A percentile compares a stretch with the other conserved stretches of the same genome.
phyloP scores from a whole-genome alignment of 2,888 invertebrate species.

The Pachycephus smyrnensis region DNA sequence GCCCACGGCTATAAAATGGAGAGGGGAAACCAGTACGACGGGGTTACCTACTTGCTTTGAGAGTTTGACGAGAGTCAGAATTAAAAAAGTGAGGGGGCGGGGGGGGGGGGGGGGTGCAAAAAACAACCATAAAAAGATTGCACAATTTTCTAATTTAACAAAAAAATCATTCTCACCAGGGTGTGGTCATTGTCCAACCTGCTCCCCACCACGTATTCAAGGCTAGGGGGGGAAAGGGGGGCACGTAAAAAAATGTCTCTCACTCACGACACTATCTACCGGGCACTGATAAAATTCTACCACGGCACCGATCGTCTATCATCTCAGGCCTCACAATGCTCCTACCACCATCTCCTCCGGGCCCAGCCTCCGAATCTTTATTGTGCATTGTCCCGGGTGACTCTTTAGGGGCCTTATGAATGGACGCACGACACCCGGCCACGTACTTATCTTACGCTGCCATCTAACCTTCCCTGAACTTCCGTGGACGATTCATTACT shows the following conservation, averaged over 20 bases:
- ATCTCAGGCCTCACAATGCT: slow-evolving; percentile 18
- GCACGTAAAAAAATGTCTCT: background rate
- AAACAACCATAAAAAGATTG: background rate
- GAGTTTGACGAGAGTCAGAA: background rate
- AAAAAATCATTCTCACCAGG: background rate
- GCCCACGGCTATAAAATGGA: slow-evolving; percentile 52
- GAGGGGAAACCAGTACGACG: slow-evolving; percentile 1
- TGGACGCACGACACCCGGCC: slow-evolving; percentile 8
- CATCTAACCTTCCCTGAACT: slow-evolving; percentile 31
- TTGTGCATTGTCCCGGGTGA: slow-evolving; percentile 1
- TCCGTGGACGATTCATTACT: slow-evolving; percentile 39
- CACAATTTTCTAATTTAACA: background rate
- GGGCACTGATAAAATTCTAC: slow-evolving; percentile 22
- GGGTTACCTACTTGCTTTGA: background rate
- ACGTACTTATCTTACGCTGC: slow-evolving; percentile 9
- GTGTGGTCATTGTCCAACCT: background rate
- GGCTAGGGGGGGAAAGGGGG: background rate
- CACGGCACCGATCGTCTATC: slow-evolving; percentile 18
- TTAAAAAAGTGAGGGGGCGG: too few species aligned
- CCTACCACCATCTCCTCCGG: background rate
- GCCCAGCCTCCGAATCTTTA: slow-evolving; percentile 4
- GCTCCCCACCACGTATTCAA: background rate
- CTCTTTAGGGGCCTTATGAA: slow-evolving; percentile 7
- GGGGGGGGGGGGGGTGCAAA: too few species aligned
- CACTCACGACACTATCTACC: slow-evolving; percentile 10